Conservation (phyloP, 2,797 vertebrate genomes). For the Catamblyrhynchus diadema region DNA sequence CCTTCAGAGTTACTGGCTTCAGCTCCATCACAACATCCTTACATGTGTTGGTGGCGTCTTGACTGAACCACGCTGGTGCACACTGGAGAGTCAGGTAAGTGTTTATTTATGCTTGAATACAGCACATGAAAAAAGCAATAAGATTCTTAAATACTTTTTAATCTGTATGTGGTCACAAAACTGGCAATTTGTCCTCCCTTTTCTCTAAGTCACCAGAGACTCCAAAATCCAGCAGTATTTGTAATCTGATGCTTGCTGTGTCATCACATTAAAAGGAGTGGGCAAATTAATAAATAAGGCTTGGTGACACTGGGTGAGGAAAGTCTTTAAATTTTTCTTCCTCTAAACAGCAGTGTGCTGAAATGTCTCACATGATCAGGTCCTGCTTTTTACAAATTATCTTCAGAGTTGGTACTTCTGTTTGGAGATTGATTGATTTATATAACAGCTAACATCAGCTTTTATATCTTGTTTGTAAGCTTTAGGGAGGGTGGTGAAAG, state of each 20-base stretch:
- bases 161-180: neutral
- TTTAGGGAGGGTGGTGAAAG: neutral
- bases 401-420: neutral
- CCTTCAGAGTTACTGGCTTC: neutral
- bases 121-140: neutral
- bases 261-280: neutral
- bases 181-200: neutral
- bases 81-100: neutral
- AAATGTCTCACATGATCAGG: neutral
- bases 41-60: neutral
- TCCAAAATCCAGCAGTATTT: neutral
- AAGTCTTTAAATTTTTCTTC: neutral
- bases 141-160: neutral
- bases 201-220: neutral
- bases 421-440: neutral
- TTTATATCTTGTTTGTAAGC: neutral
- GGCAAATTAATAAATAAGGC: neutral
- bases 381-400: neutral
- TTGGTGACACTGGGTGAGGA: neutral
- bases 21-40: neutral
- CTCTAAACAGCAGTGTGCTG: neutral
- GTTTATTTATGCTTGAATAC: neutral
- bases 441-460: neutral
- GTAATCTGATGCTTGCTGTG: neutral
- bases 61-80: accelerated